A percentile compares a stretch with the other conserved stretches of the same genome.
phyloP scores from a whole-genome alignment of 2,797 vertebrate genomes.

The Leptoclinus maculatus region DNA sequence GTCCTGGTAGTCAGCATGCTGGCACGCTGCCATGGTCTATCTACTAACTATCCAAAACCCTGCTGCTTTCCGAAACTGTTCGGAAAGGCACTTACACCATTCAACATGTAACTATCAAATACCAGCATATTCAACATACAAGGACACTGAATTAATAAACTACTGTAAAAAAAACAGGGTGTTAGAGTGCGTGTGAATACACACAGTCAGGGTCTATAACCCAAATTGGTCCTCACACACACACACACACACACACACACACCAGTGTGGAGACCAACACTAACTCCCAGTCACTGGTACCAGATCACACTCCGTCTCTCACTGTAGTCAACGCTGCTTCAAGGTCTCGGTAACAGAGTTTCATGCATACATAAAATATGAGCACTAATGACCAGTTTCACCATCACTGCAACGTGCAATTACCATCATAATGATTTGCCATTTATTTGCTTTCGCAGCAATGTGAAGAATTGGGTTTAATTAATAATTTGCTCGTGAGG shows the following conservation, averaged over 20 bases:
- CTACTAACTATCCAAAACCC: too few relatives aligned
- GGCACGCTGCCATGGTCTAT: neutral
- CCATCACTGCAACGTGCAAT: slow-evolving; percentile 78
- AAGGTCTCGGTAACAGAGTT: slow-evolving; percentile 65
- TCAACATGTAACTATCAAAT: neutral
- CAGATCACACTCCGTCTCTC: slow-evolving; percentile 32
- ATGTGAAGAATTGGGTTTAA: slow-evolving; percentile 78
- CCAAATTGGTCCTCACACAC: neutral
- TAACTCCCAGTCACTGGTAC: neutral
- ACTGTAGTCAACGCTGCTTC: slow-evolving; percentile 44
- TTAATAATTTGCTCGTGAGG: slow-evolving; percentile 77
- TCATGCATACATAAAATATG: slow-evolving; percentile 79
- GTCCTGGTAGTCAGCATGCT: neutral
- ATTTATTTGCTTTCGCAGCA: slow-evolving; percentile 77
- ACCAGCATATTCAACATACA: neutral
- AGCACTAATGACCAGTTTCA: slow-evolving; percentile 80
- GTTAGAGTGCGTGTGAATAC: neutral
- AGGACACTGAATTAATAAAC: neutral
- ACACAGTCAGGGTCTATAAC: neutral
- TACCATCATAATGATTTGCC: slow-evolving; percentile 80
- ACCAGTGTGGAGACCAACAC: neutral
- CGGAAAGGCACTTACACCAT: neutral
- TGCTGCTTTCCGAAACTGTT: neutral
- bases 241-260: neutral
- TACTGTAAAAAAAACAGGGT: neutral